phyloP scores from a whole-genome alignment of 2,797 vertebrate species.

The Acrocephalus scirpaceus region DNA sequence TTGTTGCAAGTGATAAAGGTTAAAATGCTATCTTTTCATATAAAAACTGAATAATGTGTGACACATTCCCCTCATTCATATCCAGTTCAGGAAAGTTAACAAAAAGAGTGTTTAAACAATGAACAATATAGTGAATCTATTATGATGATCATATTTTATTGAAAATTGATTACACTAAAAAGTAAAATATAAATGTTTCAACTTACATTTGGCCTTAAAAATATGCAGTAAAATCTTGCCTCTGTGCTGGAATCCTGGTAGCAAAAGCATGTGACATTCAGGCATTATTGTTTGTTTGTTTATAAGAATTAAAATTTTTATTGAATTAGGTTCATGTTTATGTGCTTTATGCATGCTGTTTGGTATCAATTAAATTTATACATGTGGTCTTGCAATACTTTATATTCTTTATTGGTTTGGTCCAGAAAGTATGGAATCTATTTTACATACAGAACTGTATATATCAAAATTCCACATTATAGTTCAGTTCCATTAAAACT shows the following conservation, averaged over 20 bases:
- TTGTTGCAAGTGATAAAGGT: neutral
- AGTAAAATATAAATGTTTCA: neutral
- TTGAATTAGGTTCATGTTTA: neutral
- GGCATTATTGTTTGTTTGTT: neutral
- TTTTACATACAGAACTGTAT: neutral
- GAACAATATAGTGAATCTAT: neutral
- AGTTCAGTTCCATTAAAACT: neutral
- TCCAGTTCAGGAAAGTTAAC: neutral
- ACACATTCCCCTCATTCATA: neutral
- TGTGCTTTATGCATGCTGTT: slow-evolving; percentile 7
- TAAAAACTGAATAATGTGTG: neutral
- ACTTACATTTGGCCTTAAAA: neutral
- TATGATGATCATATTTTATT: neutral
- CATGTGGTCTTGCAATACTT: neutral
- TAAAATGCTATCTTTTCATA: neutral
- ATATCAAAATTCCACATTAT: neutral
- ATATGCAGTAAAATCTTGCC: neutral
- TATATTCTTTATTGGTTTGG: neutral
- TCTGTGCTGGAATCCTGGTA: neutral
- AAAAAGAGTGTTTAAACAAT: neutral
- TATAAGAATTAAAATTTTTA: neutral
- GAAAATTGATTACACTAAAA: neutral
- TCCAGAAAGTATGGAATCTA: neutral
- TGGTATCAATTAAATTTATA: neutral
- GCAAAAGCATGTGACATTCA: neutral